Evolutionary conservation across 2,113 vertebrate species (phyloP).

Genomic region (Phalacrocorax pelagicus): DNA sequence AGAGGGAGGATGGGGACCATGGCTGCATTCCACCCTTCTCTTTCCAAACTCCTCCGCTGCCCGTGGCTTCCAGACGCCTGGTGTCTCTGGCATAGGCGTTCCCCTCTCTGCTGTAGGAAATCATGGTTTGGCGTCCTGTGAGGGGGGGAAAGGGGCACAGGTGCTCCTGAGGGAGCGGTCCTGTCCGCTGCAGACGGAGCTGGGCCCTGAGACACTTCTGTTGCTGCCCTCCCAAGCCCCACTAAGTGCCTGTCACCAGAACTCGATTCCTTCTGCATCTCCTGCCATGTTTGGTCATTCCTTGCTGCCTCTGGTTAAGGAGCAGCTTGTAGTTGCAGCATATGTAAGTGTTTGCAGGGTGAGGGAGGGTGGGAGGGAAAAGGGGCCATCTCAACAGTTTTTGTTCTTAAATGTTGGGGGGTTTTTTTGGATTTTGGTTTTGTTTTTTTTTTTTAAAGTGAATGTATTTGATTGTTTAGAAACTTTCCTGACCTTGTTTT

Average conservation of each 20-base stretch:
- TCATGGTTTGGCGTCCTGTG: conserved; percentile 16
- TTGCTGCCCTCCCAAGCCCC: conserved; percentile 57
- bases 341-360: conserved; percentile 59
- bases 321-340: conserved; percentile 55
- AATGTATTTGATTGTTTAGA: conserved; percentile 64
- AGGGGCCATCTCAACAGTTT: conserved; percentile 40
- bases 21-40: not conserved
- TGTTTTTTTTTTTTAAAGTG: conserved; percentile 11
- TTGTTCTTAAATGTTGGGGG: conserved; percentile 23
- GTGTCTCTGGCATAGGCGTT: not conserved
- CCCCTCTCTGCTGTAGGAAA: conserved; percentile 19
- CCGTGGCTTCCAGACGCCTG: not conserved
- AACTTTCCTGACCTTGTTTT: conserved; percentile 49
- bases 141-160: not conserved
- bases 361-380: conserved; percentile 30
- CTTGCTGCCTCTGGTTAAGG: not conserved
- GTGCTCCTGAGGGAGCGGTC: fast-evolving
- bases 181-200: not conserved
- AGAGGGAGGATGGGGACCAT: not conserved
- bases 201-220: not conserved
- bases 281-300: conserved; percentile 57
- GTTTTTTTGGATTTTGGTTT: not conserved
- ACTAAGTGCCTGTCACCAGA: conserved; percentile 74
- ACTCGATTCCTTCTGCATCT: conserved; percentile 58
- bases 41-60: not conserved